Percentiles rank a stretch among this genome's conserved stretches.
These are phyloP conservation scores for Podarcis lilfordi DNA, from an alignment of 2,797 vertebrate species.

Conservation along the genomic window DNA sequence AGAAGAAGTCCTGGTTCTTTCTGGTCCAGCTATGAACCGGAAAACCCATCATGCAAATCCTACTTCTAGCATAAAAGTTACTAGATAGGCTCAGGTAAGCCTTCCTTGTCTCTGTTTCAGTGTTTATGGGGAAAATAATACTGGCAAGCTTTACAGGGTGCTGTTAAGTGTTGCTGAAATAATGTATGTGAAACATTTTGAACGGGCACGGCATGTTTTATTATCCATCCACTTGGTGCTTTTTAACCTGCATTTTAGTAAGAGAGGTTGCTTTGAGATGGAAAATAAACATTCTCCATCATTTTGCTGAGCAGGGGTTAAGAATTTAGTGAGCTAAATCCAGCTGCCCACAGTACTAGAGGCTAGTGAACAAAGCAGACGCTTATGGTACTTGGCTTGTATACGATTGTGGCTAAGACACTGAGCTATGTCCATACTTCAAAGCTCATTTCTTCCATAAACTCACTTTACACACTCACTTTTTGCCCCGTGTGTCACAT, in stretches of 20 bases:
- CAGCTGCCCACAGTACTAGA: background rate
- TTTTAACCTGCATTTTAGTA: background rate
- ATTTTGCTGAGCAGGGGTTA: background rate
- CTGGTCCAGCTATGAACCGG: background rate
- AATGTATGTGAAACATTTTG: background rate
- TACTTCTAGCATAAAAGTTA: too few species aligned
- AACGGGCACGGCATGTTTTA: background rate
- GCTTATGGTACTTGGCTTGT: background rate
- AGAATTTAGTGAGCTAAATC: background rate
- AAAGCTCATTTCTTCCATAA: background rate
- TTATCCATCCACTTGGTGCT: background rate
- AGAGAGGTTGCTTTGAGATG: background rate
- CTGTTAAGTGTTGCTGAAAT: background rate
- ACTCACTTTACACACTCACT: background rate
- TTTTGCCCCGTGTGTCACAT: too few species aligned
- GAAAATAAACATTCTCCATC: background rate
- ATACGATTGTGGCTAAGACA: background rate
- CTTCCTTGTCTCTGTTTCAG: background rate
- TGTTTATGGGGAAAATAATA: too few species aligned
- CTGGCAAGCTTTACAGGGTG: background rate
- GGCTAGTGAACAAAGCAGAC: background rate
- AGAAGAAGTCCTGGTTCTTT: too few species aligned
- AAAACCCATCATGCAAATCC: background rate
- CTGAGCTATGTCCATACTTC: background rate
- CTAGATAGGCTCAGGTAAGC: background rate